A percentile compares a stretch with the other conserved stretches of the same genome.
phyloP scores from a whole-genome alignment of 2,113 vertebrate species.

The Sorex araneus region DNA sequence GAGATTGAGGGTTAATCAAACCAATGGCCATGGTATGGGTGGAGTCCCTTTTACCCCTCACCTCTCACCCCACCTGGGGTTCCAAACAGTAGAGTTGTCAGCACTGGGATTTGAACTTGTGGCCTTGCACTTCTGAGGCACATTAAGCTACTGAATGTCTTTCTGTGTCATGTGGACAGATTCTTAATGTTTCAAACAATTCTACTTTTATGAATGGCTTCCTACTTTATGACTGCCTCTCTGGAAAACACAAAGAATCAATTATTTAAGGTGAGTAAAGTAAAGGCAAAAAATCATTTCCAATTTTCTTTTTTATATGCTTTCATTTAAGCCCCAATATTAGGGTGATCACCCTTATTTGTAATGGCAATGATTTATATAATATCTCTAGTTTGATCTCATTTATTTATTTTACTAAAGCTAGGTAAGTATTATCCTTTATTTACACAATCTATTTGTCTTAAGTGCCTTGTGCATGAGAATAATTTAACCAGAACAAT shows the following conservation, averaged over 20 bases:
- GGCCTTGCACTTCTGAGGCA: too few species aligned
- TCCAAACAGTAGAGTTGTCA: too few species aligned
- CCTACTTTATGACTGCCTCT: too few species aligned
- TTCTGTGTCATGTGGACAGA: background rate
- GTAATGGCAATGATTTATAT: background rate
- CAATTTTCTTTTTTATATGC: slow-evolving; percentile 12
- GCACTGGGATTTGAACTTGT: too few species aligned
- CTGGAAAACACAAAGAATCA: slow-evolving; percentile 52
- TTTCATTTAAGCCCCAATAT: slow-evolving; percentile 28
- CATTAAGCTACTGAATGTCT: too few species aligned
- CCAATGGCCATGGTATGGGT: background rate
- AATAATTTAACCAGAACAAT: background rate
- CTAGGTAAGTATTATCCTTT: background rate
- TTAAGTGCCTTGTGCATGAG: background rate
- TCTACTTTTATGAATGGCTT: background rate
- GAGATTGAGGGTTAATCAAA: background rate
- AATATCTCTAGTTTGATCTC: slow-evolving; percentile 4
- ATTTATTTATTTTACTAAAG: slow-evolving; percentile 48
- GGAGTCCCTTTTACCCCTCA: too few species aligned
- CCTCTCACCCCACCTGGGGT: too few species aligned
- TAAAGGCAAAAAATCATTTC: slow-evolving; percentile 2
- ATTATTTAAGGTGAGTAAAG: background rate
- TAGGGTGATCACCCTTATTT: background rate
- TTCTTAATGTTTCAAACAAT: slow-evolving; percentile 21
- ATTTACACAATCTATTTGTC: background rate